These are phyloP conservation scores for Artemisiospiza belli DNA, from an alignment of 2,113 vertebrate species.

Conservation along the genomic window DNA sequence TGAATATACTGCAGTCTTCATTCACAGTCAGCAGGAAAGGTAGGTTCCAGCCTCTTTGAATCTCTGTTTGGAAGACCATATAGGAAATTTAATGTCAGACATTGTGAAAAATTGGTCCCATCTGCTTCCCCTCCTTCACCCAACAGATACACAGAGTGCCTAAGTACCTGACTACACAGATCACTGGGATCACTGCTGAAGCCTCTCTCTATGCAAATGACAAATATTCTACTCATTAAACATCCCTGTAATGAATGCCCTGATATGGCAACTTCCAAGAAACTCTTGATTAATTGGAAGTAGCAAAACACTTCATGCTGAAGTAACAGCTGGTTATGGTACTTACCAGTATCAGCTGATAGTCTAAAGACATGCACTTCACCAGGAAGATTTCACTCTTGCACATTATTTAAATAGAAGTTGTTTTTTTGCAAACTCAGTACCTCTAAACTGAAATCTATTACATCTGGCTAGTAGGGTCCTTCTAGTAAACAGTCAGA, in stretches of 20 bases:
- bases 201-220: neutral
- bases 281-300: neutral
- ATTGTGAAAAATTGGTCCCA: neutral
- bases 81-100: neutral
- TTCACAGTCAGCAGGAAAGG: neutral
- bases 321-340: slow-evolving; percentile 20
- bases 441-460: neutral
- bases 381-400: neutral
- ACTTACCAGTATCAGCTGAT: neutral
- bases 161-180: neutral
- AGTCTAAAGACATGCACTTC: neutral
- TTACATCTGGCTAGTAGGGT: neutral
- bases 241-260: neutral
- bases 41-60: neutral
- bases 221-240: neutral
- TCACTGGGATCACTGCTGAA: neutral
- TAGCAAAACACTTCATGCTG: neutral
- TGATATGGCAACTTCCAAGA: neutral
- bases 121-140: neutral
- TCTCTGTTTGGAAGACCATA: neutral
- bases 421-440: neutral
- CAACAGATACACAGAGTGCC: neutral
- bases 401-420: neutral
- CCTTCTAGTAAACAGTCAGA: neutral
- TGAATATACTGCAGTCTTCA: neutral